Evolutionary conservation across 2,113 vertebrate genomes (phyloP).

Genomic region (Syngnathus floridae): DNA sequence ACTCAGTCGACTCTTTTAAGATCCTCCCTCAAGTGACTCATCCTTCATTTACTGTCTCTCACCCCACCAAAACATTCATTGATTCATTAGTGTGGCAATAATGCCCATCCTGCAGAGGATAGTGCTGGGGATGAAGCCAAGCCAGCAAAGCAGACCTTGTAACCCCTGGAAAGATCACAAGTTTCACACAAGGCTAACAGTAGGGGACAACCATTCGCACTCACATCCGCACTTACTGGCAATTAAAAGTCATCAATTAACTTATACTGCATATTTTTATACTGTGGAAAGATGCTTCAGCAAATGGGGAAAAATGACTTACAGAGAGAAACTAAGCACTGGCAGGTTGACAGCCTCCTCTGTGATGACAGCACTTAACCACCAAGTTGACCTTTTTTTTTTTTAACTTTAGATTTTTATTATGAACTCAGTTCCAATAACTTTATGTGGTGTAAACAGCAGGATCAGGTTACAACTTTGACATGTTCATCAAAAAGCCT

Average conservation of each 20-base stretch:
- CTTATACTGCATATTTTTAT: not conserved
- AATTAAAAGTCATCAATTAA: constrained; percentile 4
- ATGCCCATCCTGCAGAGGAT: not conserved
- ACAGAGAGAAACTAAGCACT: not conserved
- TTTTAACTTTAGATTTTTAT: not conserved
- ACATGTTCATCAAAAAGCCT: too few species aligned
- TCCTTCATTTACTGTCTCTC: constrained; percentile 8
- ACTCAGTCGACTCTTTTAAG: not conserved
- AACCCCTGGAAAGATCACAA: constrained; percentile 2
- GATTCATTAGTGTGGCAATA: not conserved
- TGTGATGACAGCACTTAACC: not conserved
- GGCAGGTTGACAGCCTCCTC: not conserved
- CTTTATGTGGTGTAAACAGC: not conserved
- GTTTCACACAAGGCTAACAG: not conserved
- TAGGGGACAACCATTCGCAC: not conserved
- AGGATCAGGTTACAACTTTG: too few species aligned
- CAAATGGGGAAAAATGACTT: not conserved
- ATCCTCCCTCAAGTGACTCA: constrained; percentile 20
- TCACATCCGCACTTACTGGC: not conserved
- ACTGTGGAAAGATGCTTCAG: not conserved
- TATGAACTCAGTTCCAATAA: too few species aligned
- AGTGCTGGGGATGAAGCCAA: not conserved
- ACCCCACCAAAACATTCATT: constrained; percentile 4
- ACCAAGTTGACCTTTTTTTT: not conserved
- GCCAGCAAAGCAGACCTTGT: not conserved